These are phyloP conservation scores for Brachyistius frenatus DNA, from an alignment of 2,113 vertebrate species.

Conservation along the genomic window DNA sequence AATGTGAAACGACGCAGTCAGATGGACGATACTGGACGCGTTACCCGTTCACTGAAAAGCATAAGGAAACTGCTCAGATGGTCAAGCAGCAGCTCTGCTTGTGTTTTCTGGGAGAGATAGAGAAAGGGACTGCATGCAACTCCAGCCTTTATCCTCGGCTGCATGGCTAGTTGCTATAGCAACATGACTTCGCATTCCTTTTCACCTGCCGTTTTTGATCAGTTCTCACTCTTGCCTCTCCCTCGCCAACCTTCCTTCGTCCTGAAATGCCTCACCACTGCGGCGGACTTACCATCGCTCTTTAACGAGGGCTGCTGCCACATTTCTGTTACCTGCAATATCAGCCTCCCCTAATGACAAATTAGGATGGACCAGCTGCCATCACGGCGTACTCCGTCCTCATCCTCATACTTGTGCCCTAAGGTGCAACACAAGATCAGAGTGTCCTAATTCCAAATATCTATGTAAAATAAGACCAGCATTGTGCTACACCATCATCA, in stretches of 20 bases:
- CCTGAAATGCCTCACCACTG: constrained; percentile 64
- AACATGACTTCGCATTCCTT: constrained; percentile 84
- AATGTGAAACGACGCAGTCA: constrained; percentile 50
- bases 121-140: constrained; percentile 62
- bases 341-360: constrained; percentile 36
- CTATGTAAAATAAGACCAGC: constrained; percentile 9
- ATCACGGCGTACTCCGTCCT: not conserved
- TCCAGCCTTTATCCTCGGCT: constrained; percentile 74
- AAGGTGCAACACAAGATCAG: constrained; percentile 2
- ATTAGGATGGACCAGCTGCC: not conserved
- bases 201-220: constrained; percentile 85
- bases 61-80: constrained; percentile 70
- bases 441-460: not conserved
- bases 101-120: constrained; percentile 26
- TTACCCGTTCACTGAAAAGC: constrained; percentile 59
- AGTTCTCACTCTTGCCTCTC: constrained; percentile 69
- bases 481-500: constrained; percentile 28
- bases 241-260: constrained; percentile 60
- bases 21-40: constrained; percentile 59
- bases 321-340: constrained; percentile 17
- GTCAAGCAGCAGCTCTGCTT: constrained; percentile 50
- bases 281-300: constrained; percentile 39
- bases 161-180: constrained; percentile 83
- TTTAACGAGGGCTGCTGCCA: constrained; percentile 22
- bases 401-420: constrained; percentile 10